phyloP scores from a whole-genome alignment of 2,888 invertebrate genomes.

The Phyllotreta cruciferae region DNA sequence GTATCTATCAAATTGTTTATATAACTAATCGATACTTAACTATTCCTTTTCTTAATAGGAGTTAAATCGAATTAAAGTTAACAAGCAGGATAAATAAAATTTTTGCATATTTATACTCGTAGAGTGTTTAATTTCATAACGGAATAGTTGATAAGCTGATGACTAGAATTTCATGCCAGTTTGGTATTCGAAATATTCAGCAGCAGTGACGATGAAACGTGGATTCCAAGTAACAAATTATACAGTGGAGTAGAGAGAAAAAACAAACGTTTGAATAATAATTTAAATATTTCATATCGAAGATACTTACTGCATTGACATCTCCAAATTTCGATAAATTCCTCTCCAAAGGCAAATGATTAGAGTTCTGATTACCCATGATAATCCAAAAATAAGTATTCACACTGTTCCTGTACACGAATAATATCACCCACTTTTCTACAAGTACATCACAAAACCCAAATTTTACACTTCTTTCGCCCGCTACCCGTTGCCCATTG shows the following conservation, averaged over 20 bases:
- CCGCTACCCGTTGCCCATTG: constrained; percentile 11
- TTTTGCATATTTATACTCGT: too few relatives aligned
- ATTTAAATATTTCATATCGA: background rate
- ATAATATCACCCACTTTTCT: constrained; percentile 34
- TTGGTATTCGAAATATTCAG: too few relatives aligned
- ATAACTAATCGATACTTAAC: too few relatives aligned
- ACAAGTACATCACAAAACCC: constrained; percentile 37
- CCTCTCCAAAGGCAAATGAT: constrained; percentile 83
- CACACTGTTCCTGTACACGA: too few relatives aligned
- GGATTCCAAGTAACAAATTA: background rate
- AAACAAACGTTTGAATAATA: background rate
- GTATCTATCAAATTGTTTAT: too few relatives aligned
- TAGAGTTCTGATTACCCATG: constrained; percentile 87
- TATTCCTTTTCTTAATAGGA: too few relatives aligned
- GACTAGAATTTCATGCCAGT: too few relatives aligned
- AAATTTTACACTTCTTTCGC: constrained; percentile 35
- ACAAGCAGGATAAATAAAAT: too few relatives aligned
- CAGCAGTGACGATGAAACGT: too few relatives aligned
- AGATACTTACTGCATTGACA: constrained; percentile 56
- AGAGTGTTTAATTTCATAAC: too few relatives aligned
- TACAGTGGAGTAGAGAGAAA: background rate
- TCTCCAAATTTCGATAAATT: constrained; percentile 62
- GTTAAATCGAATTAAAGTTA: too few relatives aligned
- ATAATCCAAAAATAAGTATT: constrained; percentile 25
- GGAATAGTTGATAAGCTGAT: too few relatives aligned